Conservation (phyloP, 2,888 invertebrate species). For the Melipona bicolor region DNA sequence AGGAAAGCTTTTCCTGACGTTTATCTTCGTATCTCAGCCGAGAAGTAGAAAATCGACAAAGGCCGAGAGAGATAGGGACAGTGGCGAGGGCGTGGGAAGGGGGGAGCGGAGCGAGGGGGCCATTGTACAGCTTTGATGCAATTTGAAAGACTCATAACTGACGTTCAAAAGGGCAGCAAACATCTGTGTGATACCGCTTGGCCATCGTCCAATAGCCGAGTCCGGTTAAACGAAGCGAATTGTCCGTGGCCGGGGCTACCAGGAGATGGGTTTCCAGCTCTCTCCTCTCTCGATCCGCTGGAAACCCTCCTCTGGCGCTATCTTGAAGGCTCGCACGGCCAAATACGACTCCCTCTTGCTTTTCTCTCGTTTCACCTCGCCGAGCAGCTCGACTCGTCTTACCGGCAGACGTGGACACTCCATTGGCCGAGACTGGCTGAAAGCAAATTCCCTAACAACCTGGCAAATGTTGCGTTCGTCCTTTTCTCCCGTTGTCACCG, state of each 20-base stretch:
- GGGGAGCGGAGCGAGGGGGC: conserved; percentile 7
- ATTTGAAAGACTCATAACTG: conserved; percentile 75
- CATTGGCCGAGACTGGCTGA: conserved; percentile 30
- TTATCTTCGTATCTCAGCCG: conserved; percentile 42
- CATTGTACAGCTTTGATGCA: conserved; percentile 72
- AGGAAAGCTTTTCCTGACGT: conserved; percentile 32
- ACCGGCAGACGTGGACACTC: conserved; percentile 31
- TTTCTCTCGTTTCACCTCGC: conserved; percentile 37
- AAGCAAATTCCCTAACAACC: conserved; percentile 55
- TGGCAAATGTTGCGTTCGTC: conserved; percentile 4
- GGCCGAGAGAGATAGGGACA: background rate
- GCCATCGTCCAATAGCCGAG: conserved; percentile 70
- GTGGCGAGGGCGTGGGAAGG: background rate
- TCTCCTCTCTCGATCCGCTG: conserved; percentile 1
- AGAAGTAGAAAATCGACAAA: conserved; percentile 18
- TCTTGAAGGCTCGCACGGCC: conserved; percentile 35
- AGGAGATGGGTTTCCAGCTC: conserved; percentile 31
- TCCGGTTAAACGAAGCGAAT: conserved; percentile 80
- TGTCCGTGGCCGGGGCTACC: conserved; percentile 68
- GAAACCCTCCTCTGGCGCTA: conserved; percentile 6
- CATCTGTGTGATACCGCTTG: conserved; percentile 74
- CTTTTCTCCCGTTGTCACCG: background rate
- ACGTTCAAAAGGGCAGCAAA: conserved; percentile 75
- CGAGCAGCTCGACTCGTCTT: conserved; percentile 25
- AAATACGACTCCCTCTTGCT: conserved; percentile 40